Evolutionary conservation across 2,797 vertebrate species (phyloP), one percentile per base, ranked within the genome.

Genomic region (Miichthys miiuy): DNA sequence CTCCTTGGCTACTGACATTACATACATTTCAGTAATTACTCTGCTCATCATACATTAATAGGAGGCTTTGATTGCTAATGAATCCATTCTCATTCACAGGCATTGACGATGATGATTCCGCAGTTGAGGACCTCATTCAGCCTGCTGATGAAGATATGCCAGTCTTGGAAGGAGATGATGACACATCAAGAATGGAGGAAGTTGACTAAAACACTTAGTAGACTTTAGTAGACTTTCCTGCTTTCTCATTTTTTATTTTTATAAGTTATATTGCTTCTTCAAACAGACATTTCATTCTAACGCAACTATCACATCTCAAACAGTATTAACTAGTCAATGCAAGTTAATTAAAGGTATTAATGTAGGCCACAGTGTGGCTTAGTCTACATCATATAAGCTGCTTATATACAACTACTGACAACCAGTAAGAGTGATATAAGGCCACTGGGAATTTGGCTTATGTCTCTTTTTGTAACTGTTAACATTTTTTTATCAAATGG

Each of bases 151-250:
- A 96, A 60, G 96, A 96, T 23, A 96, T 96, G 96, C 96, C 96
- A 17, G 92, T 96, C 64, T 88, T 96, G 79, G 96, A 96, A 76
- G 96, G 95, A 42, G 95, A 96, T 3, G 96, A 96, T 0, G 95
- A 96, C 86, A 93, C 94, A 55, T 96, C 95, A 73, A 94, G 96
- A 90, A 96, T 96, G 96, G 96, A 96, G 79, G 96, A 96, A 94
- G 96, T 96, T 58, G 96, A 96, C 83, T 96, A 93, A 95, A 77
- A 72, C 16, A 61, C 42, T 72, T 21, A 3, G 14, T 30, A 48
- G 50, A 82, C 23, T 46, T 38, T 38, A 38, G 8, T 38, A 38
- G 34, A 38, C 42, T 80, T 82, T 69, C 17, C 47, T 68, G 47
- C 64, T 78, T 80, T 65, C 10, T 67, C 87, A 34, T 42, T 72